phyloP scores from a whole-genome alignment of 2,797 vertebrate genomes.

The Microctenopoma stevenorrisi region DNA sequence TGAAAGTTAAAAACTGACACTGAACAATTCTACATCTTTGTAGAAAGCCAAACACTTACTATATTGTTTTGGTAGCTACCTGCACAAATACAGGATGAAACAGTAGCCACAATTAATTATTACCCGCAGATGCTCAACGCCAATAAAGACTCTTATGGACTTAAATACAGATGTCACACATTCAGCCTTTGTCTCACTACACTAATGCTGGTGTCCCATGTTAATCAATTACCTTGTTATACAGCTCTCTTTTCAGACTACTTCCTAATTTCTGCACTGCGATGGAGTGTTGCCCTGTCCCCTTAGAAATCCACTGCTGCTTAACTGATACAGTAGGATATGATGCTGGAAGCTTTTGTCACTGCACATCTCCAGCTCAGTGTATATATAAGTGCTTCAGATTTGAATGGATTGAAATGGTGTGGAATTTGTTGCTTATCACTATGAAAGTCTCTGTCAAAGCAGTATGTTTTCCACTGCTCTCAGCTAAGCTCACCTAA shows the following conservation, averaged over 20 bases:
- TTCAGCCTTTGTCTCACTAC: neutral
- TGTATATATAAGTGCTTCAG: constrained; percentile 31
- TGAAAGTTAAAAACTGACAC: too few species aligned
- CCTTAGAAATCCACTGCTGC: constrained; percentile 1
- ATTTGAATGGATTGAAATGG: constrained; percentile 1
- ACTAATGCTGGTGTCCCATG: constrained; percentile 13
- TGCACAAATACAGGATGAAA: neutral
- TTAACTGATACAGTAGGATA: neutral
- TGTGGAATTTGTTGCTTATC: constrained; percentile 22
- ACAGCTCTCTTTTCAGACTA: constrained; percentile 23
- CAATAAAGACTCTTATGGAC: neutral
- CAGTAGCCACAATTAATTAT: neutral
- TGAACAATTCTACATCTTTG: neutral
- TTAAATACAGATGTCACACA: neutral
- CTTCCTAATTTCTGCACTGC: constrained; percentile 31
- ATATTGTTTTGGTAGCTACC: neutral
- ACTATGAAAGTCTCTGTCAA: constrained; percentile 3
- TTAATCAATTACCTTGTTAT: constrained; percentile 9
- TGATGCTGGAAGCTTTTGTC: neutral
- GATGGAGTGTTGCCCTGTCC: constrained; percentile 20
- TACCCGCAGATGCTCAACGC: too few species aligned
- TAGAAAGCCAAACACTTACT: neutral
- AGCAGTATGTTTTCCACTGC: neutral
- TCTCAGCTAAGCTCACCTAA: constrained; percentile 22
- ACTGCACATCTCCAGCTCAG: neutral